Evolutionary conservation across 2,113 vertebrate species (phyloP), one percentile per base, ranked within the genome.

Genomic region (Sinocyclocheilus maitianheensis): DNA sequence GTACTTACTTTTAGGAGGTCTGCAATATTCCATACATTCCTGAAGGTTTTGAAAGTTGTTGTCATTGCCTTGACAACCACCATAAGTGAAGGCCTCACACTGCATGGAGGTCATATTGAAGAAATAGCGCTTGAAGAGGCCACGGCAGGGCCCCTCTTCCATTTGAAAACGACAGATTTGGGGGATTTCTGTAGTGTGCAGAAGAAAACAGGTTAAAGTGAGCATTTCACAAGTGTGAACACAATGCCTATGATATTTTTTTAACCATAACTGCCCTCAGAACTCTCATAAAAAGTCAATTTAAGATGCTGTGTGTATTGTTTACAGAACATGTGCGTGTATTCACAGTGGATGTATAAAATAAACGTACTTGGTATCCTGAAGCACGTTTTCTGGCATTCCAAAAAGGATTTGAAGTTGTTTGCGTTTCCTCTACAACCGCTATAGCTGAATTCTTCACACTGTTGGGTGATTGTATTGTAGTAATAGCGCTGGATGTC

Each of bases 341-440:
- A 48, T 76, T 55, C 53, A 55, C 1, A 55, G 53, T 55, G 53
- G 16, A 55, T 5, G 53, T 55, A 65, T n/a, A 12, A 67, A 24
- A 71, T 40, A 20, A 63, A 83, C 97, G 94, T 93, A 99, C 98
- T 97, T 89, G 95, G 94, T 69, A 98, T 97, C 78, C 74, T 92
- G 92, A 94, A 95, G 89, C 98, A 99, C 0, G 91, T 92, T 75
- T 96, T 95, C 9, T 94, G 91, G 75, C 98, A 99, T 83, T 94
- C 95, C 16, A 92, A 87, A 46, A 82, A 79, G 5, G 91, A 95
- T 22, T 79, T 87, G 88, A 98, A 99, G 88, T 97, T 98, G 92
- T 99, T 99, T 90, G 87, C 92, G 63, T 98, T 98, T 48, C 97
- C 97, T 16, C 86, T 58, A 91, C 98, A 98, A 51, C 97, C 98